Percentiles rank a stretch among this genome's conserved stretches.
These are phyloP conservation scores for Ascidia mentula DNA, from an alignment of 23 tunicate genomes.

Conservation along the genomic window DNA sequence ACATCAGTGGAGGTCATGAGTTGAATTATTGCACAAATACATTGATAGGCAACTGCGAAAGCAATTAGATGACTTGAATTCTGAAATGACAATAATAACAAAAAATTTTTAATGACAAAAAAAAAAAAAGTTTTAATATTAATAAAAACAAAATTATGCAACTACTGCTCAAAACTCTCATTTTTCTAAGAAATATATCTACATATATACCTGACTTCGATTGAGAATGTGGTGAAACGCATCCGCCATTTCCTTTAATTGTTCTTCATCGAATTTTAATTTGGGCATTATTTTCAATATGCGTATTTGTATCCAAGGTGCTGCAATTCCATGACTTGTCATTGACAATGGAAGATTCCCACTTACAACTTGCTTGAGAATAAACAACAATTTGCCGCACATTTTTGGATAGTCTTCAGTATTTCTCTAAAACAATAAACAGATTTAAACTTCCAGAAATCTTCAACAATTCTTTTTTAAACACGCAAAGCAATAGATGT, in stretches of 20 bases:
- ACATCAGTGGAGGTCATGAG: slow-evolving; percentile 11
- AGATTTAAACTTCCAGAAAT: no score
- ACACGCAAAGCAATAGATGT: no score
- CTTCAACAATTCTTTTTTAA: no score
- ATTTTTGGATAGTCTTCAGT: slow-evolving; percentile 15
- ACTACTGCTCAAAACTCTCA: no score
- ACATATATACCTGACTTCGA: not conserved
- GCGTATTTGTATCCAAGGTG: slow-evolving; percentile 53
- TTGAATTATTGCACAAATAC: slow-evolving; percentile 15
- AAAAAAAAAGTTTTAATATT: not conserved
- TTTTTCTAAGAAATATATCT: no score
- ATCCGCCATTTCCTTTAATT: not conserved
- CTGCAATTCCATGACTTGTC: slow-evolving; percentile 62
- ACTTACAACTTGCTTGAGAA: slow-evolving; percentile 53
- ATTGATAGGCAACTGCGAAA: slow-evolving; percentile 27
- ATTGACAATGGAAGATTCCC: slow-evolving; percentile 53
- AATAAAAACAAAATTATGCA: not conserved
- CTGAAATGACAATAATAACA: no score
- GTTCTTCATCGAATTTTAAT: not conserved
- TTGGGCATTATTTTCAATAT: slow-evolving; percentile 26
- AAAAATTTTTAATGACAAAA: no score
- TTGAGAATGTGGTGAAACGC: not conserved
- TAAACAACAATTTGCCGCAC: slow-evolving; percentile 31
- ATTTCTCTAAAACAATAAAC: not conserved
- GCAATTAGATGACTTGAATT: slow-evolving; percentile 14